Evolutionary conservation across 2,797 vertebrate genomes (phyloP).

Genomic region (Mormyrops boulengeri): DNA sequence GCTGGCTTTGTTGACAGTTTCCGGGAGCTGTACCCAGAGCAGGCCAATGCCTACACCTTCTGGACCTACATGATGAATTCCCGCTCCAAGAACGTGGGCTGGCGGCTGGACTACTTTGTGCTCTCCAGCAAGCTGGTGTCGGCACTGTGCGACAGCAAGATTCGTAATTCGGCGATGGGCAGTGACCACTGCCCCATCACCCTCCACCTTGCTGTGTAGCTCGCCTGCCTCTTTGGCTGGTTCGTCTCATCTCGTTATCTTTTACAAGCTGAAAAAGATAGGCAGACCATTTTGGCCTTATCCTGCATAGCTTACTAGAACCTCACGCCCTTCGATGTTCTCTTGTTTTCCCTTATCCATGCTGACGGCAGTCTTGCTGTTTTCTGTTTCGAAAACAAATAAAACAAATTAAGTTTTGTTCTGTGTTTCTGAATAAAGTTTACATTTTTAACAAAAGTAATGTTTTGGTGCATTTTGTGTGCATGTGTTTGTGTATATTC

Average conservation of each 20-base stretch:
- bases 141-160: slow-evolving; percentile 79
- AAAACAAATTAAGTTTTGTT: background rate
- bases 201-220: slow-evolving; percentile 68
- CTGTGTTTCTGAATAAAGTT: slow-evolving; percentile 12
- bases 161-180: slow-evolving; percentile 72
- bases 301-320: background rate
- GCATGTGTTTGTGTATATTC: background rate
- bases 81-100: slow-evolving; percentile 81
- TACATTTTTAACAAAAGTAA: background rate
- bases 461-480: background rate
- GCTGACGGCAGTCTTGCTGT: background rate
- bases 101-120: slow-evolving; percentile 84
- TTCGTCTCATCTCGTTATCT: background rate
- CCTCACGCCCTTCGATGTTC: background rate
- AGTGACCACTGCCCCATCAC: slow-evolving; percentile 90
- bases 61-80: slow-evolving; percentile 94
- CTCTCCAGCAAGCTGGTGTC: slow-evolving; percentile 70
- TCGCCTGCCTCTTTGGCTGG: background rate
- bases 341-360: background rate
- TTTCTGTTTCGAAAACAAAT: background rate
- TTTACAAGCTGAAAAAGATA: background rate
- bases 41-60: slow-evolving; percentile 76
- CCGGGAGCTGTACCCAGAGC: slow-evolving; percentile 74
- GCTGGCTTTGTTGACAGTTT: slow-evolving; percentile 79
- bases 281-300: background rate